Evolutionary conservation across 2,888 invertebrate genomes (phyloP).

Genomic region (Chydorus sphaericus): DNA sequence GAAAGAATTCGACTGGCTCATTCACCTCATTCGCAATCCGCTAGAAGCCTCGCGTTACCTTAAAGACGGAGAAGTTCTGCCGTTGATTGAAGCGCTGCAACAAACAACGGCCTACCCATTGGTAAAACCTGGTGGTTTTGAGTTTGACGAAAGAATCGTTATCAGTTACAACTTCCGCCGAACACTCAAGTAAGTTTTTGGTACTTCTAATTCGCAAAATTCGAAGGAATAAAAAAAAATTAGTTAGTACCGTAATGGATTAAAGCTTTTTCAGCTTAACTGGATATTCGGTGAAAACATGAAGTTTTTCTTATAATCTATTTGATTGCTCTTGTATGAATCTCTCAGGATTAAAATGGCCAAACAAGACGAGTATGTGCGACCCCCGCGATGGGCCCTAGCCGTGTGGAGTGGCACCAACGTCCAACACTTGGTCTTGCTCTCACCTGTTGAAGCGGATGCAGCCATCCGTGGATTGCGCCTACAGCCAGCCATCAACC

Average conservation of each 20-base stretch:
- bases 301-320: too few species aligned
- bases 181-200: slow-evolving; percentile 10
- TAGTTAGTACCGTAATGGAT: too few species aligned
- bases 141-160: slow-evolving; percentile 15
- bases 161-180: slow-evolving; percentile 12
- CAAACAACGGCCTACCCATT: slow-evolving; percentile 9
- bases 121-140: background rate
- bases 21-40: background rate
- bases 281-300: too few species aligned
- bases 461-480: background rate
- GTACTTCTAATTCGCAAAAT: too few species aligned
- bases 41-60: slow-evolving; percentile 3
- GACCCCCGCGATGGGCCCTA: slow-evolving; percentile 15
- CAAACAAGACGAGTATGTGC: slow-evolving; percentile 14
- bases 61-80: slow-evolving; percentile 12
- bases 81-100: slow-evolving; percentile 12
- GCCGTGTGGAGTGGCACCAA: background rate
- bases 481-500: background rate
- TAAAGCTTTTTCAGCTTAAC: too few species aligned
- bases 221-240: too few species aligned
- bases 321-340: too few species aligned
- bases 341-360: too few species aligned
- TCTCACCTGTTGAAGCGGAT: background rate
- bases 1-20: background rate
- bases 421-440: too few species aligned